These are phyloP conservation scores for Calephelis perditalis DNA, from an alignment of 2,888 invertebrate genomes.

Conservation along the genomic window DNA sequence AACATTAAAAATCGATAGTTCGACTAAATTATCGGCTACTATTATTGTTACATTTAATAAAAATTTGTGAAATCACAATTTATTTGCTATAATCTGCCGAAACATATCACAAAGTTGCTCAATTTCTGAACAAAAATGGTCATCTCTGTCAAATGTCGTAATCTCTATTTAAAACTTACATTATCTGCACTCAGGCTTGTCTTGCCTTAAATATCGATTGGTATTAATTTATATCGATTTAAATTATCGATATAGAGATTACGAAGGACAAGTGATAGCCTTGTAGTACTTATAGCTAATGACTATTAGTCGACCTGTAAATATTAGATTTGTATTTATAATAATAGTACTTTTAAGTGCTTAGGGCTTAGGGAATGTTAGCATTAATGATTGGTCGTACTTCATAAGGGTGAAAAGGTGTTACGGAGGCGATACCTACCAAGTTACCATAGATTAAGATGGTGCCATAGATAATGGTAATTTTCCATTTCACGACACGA, in stretches of 20 bases:
- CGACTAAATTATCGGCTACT: no score
- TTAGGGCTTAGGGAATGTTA: constrained; percentile 66
- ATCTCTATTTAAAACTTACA: constrained; percentile 12
- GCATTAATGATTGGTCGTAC: constrained; percentile 70
- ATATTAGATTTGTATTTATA: constrained; percentile 71
- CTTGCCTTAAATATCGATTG: not conserved
- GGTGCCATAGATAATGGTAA: constrained; percentile 60
- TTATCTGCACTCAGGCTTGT: constrained; percentile 4
- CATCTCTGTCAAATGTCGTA: constrained; percentile 19
- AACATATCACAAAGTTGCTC: constrained; percentile 36
- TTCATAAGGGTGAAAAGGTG: constrained; percentile 33
- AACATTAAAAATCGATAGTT: no score
- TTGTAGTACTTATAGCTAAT: constrained; percentile 41
- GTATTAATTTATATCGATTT: not conserved
- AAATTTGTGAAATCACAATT: not conserved
- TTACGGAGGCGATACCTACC: constrained; percentile 16
- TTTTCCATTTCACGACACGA: constrained; percentile 31
- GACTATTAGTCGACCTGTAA: constrained; percentile 69
- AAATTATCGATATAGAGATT: not conserved
- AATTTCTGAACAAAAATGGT: constrained; percentile 35
- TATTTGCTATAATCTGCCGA: constrained; percentile 17
- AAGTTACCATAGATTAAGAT: constrained; percentile 71
- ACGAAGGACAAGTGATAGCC: constrained; percentile 5
- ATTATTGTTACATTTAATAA: no score
- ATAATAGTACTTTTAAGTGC: constrained; percentile 46